These are phyloP conservation scores for Gobiocypris rarus DNA, from an alignment of 2,113 vertebrate species.

Conservation along the genomic window DNA sequence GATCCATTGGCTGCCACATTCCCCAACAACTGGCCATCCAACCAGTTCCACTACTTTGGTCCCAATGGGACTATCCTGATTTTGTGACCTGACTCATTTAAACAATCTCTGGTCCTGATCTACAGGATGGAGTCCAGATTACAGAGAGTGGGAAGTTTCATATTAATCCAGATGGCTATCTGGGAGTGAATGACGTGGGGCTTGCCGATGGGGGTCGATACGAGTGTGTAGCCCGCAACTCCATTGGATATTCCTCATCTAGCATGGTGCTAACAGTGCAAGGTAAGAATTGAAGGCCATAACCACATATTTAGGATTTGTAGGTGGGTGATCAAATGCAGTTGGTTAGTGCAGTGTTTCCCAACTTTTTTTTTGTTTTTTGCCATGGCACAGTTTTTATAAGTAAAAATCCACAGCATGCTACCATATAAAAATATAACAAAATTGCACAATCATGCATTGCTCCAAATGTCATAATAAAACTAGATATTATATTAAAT, in stretches of 20 bases:
- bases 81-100: neutral
- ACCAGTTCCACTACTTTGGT: neutral
- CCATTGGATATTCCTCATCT: conserved; percentile 88
- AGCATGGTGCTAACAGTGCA: conserved; percentile 93
- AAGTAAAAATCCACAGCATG: too few relatives aligned
- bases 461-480: too few relatives aligned
- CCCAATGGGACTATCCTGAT: neutral
- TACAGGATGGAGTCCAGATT: conserved; percentile 94
- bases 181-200: conserved; percentile 91
- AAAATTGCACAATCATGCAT: too few relatives aligned
- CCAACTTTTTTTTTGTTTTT: too few relatives aligned
- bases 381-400: too few relatives aligned
- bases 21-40: neutral
- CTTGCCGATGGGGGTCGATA: conserved; percentile 90
- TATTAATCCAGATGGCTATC: conserved; percentile 86
- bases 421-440: too few relatives aligned
- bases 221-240: conserved; percentile 92
- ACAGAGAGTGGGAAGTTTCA: conserved; percentile 98
- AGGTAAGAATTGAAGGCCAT: conserved; percentile 74
- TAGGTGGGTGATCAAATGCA: neutral
- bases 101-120: neutral
- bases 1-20: conserved; percentile 33
- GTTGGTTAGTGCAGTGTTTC: neutral
- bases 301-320: neutral
- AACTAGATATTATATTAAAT: too few relatives aligned